Evolutionary conservation across 2,113 vertebrate species (phyloP).

Genomic region (Ciconia boyciana): DNA sequence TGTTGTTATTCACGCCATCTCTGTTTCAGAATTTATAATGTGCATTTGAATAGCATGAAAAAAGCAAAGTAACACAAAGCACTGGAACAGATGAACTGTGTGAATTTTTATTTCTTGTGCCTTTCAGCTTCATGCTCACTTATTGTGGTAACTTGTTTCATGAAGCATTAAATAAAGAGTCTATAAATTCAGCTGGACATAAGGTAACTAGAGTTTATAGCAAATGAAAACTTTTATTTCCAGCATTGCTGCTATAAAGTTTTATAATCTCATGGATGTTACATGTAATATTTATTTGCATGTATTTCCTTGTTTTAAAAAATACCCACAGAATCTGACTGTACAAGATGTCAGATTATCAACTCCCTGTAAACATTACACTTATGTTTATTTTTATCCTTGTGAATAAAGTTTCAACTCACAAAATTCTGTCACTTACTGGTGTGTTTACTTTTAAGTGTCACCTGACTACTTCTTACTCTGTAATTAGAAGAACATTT

Average conservation of each 20-base stretch:
- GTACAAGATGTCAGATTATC: background rate
- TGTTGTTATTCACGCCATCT: background rate
- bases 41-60: background rate
- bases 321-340: background rate
- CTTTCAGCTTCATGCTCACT: conserved; percentile 24
- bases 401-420: conserved; percentile 32
- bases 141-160: conserved; percentile 13
- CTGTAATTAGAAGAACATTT: background rate
- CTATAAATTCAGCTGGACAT: background rate
- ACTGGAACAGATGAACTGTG: conserved; percentile 34
- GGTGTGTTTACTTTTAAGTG: background rate
- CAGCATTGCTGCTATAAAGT: conserved; percentile 26
- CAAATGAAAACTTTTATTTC: conserved; percentile 11
- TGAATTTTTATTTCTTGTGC: conserved; percentile 28
- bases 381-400: conserved; percentile 7
- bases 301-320: conserved; percentile 26
- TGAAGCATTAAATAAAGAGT: background rate
- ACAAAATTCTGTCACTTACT: background rate
- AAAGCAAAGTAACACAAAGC: conserved; percentile 16
- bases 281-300: conserved; percentile 63
- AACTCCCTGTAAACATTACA: background rate
- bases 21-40: background rate
- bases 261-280: background rate
- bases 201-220: background rate
- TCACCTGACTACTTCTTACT: background rate